These are phyloP conservation scores for Tapirus indicus DNA, from an alignment of 2,797 vertebrate species.

Conservation along the genomic window DNA sequence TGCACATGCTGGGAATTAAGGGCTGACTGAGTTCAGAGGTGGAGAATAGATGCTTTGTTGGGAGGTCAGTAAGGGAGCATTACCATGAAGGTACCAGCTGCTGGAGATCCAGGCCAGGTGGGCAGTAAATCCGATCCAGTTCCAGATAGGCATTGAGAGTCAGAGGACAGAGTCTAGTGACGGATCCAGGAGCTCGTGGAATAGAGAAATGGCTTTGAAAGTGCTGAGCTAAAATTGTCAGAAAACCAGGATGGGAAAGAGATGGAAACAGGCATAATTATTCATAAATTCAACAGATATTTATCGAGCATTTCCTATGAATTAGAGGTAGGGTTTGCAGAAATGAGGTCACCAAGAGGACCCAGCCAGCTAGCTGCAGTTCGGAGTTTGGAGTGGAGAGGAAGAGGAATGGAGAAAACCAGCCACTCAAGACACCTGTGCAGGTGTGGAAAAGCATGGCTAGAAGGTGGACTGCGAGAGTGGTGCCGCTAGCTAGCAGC, in stretches of 20 bases:
- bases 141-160: neutral
- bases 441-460: neutral
- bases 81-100: neutral
- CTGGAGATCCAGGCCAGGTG: neutral
- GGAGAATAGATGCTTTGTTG: neutral
- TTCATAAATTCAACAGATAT: neutral
- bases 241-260: constrained; percentile 37
- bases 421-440: neutral
- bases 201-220: neutral
- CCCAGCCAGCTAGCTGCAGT: neutral
- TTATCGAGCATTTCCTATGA: neutral
- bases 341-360: neutral
- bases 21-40: neutral
- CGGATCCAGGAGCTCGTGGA: neutral
- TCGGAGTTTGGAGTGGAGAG: neutral
- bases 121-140: neutral
- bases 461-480: neutral
- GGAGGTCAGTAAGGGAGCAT: neutral
- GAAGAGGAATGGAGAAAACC: neutral
- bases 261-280: neutral
- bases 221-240: neutral
- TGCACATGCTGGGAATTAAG: neutral
- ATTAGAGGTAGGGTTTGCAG: neutral
- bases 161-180: neutral
- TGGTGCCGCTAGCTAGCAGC: neutral